Evolutionary conservation across 2,113 vertebrate genomes (phyloP).

Genomic region (Pionites leucogaster): DNA sequence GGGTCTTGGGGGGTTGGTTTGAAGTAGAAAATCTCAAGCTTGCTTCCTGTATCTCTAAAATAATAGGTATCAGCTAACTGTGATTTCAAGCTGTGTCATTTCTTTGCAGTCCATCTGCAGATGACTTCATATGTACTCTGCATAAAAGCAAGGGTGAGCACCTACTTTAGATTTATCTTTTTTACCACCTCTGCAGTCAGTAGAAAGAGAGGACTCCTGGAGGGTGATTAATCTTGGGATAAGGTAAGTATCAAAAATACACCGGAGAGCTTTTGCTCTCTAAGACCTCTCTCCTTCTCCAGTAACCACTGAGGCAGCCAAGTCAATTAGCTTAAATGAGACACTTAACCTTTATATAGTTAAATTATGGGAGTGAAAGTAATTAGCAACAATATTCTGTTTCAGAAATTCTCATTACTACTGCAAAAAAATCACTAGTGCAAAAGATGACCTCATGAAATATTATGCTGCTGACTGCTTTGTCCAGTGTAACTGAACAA

Average conservation of each 20-base stretch:
- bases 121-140: not conserved
- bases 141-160: not conserved
- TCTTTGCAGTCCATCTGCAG: not conserved
- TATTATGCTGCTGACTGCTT: not conserved
- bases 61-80: not conserved
- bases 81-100: not conserved
- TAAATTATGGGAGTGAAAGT: not conserved
- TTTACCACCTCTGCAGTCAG: not conserved
- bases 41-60: not conserved
- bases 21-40: not conserved
- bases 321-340: not conserved
- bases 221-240: not conserved
- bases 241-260: not conserved
- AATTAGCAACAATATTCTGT: not conserved
- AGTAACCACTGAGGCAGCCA: not conserved
- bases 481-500: constrained; percentile 15
- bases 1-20: not conserved
- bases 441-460: constrained; percentile 6
- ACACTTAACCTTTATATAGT: not conserved
- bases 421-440: not conserved
- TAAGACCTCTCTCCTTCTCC: not conserved
- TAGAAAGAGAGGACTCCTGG: not conserved
- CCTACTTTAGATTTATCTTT: not conserved
- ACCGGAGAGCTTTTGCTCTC: not conserved
- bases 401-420: not conserved